A percentile compares a stretch with the other conserved stretches of the same genome.
Evolutionary conservation across 2,888 invertebrate genomes (phyloP).

Genomic region (Polydrusus cervinus): DNA sequence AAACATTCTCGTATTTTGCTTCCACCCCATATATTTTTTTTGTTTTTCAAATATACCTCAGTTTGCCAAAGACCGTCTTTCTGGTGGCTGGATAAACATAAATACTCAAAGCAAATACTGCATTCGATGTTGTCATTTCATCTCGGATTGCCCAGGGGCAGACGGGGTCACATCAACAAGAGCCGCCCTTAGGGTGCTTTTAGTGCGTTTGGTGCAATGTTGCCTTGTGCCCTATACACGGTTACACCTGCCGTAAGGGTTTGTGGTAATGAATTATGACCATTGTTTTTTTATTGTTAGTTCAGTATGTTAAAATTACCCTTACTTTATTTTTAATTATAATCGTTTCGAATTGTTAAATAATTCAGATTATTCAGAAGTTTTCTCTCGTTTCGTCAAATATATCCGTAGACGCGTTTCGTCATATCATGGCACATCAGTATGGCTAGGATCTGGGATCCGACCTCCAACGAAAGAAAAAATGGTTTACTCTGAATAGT

Average conservation of each 20-base stretch:
- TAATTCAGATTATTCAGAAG: too few species aligned
- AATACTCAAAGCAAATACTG: constrained; percentile 32
- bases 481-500: too few species aligned
- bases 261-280: too few species aligned
- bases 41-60: constrained; percentile 7
- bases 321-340: too few species aligned
- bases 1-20: not conserved
- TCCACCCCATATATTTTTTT: not conserved
- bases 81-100: constrained; percentile 37
- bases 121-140: constrained; percentile 38
- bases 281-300: too few species aligned
- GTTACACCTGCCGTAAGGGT: not conserved
- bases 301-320: too few species aligned
- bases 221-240: not conserved
- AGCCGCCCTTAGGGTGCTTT: constrained; percentile 4
- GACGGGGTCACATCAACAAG: constrained; percentile 10
- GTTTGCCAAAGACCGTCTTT: constrained; percentile 32
- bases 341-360: too few species aligned
- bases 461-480: too few species aligned
- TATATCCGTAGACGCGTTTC: too few species aligned
- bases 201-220: constrained; percentile 16
- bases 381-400: too few species aligned
- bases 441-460: too few species aligned
- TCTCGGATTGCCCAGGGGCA: constrained; percentile 22
- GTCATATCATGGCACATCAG: too few species aligned